Base-by-base conservation (phyloP, 2,113 vertebrate species). In the Bungarus multicinctus region DNA sequence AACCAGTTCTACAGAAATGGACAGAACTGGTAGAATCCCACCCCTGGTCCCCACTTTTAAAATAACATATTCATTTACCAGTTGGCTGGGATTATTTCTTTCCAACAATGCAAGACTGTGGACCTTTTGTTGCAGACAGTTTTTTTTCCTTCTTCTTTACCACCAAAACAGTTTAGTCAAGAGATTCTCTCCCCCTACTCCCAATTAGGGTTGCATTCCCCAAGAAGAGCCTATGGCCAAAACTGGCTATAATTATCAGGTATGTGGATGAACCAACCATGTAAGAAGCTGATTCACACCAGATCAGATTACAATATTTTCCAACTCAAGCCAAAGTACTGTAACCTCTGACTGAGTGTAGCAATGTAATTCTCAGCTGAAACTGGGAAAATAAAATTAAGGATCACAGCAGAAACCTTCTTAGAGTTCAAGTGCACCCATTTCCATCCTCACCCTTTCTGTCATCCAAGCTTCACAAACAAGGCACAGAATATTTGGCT, bases 161-260 rank as follows among this genome's bases (percentile, higher is more conserved):
- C 14, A 18, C n/a, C 64, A 34, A 74, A n/a, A 34, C 14, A 6
- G n/a, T 74, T 74, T 34, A 74, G n/a, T 74, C 12, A 74, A 34
- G 64, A 16, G 5, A 34, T n/a, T 74, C 14, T n/a, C 4, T 1
- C 0, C 2, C 1, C 25, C 8, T 0, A n/a, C 23, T 2, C 27
- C 10, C 64, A 34, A 34, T 74, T 74, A 74, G n/a, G 5, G 0
- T 74, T 34, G 64, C n/a, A 34, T 74, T 34, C 64, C n/a, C 14
- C 64, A 74, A n/a, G n/a, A 74, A 74, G 64, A 34, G 64, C 18
- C 30, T 34, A 18, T 74, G 14, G 64, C 5, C 64, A 18, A 74
- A 74, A 74, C 14, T 74, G n/a, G 30, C 14, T 34, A 34, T 74
- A 74, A 16, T 69, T 69, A 5, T 74, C n/a, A 74, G 64, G 16